Evolutionary conservation across 2,113 vertebrate species (phyloP).

Genomic region (Riparia riparia): DNA sequence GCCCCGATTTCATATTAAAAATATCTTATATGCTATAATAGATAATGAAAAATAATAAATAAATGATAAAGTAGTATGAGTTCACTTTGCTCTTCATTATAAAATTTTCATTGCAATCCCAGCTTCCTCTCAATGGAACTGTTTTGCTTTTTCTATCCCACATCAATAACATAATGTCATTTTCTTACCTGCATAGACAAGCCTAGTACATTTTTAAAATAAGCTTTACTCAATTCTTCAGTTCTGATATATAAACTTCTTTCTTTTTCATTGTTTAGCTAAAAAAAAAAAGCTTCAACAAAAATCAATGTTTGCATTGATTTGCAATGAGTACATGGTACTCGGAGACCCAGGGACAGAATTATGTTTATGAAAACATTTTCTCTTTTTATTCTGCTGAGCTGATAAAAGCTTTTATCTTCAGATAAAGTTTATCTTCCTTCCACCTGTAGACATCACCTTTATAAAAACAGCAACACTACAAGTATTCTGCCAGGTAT

Average conservation of each 20-base stretch:
- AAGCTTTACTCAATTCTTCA: neutral
- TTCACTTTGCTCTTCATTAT: neutral
- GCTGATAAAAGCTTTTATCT: neutral
- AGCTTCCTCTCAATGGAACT: neutral
- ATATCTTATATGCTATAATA: neutral
- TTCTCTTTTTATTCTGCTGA: neutral
- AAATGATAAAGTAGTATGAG: neutral
- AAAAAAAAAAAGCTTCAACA: neutral
- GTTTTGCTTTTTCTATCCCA: neutral
- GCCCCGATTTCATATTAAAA: neutral
- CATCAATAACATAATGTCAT: neutral
- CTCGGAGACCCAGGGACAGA: neutral
- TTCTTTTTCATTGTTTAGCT: neutral
- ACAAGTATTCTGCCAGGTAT: neutral
- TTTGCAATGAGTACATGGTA: neutral
- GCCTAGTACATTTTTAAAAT: neutral
- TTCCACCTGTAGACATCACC: neutral
- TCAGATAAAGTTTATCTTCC: neutral
- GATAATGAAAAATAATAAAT: neutral
- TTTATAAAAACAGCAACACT: neutral
- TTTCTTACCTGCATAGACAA: neutral
- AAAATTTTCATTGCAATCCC: neutral
- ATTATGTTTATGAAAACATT: neutral
- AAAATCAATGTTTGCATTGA: neutral
- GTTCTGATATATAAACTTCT: neutral